Evolutionary conservation across 2,797 vertebrate species (phyloP), one percentile per base, ranked within the genome.

Genomic region (Loriculus beryllinus): DNA sequence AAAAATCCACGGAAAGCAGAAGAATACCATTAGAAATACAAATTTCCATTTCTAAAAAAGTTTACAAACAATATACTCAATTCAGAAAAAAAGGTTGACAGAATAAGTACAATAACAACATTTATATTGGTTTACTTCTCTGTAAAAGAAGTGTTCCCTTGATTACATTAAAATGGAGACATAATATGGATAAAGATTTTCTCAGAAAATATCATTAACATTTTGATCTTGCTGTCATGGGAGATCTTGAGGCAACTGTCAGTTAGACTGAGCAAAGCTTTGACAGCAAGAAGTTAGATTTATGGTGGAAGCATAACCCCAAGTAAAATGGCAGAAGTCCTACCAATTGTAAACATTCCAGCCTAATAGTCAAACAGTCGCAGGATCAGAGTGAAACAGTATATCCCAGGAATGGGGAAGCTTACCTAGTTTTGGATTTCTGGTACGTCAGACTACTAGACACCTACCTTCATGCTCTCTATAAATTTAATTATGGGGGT

Each of bases 211-310:
- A 48, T 42, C 88, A 95, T 81, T 72, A 93, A 69, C 77, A 65
- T 84, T 92, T 95, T 90, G 88, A 84, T 93, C 86, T 85, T 88
- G 39, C 80, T 94, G 90, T 90, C 90, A 88, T 0, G 3, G 54
- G 57, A 88, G 42, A 83, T 83, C 77, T 90, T 35, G 39, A 88
- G 80, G 82, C 65, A 94, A 92, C 29, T 29, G 22, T 65, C 54
- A 95, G 92, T 93, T 86, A 86, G 62, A 68, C 72, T 35, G 21
- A 82, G 88, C 49, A 91, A 90, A 83, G 74, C 59, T 93, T 31
- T 96, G 65, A 93, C 83, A 93, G 49, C 1, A 1, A 31, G 80
- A 78, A 70, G 57, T 82, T 79, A 82, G 68, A 79, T 95, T 95
- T 69, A 84, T 40, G 49, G 77, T 54, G 77, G 71, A 96, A 86